These are phyloP conservation scores for Chymomyza amoena DNA, from an alignment of 2,888 invertebrate genomes.

Conservation along the genomic window DNA sequence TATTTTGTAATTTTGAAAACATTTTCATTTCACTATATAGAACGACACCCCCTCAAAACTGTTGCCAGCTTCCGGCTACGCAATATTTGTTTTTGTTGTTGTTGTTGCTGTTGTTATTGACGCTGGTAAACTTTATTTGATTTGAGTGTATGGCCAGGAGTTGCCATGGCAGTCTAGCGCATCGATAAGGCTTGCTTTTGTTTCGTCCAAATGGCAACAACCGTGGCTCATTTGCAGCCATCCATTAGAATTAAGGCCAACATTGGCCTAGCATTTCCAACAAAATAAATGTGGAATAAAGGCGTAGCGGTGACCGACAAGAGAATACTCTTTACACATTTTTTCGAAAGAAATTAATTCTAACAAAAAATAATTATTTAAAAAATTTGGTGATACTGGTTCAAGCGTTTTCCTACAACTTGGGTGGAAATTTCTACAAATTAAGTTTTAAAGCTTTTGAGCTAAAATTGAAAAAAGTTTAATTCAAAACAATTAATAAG, in stretches of 20 bases:
- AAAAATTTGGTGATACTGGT: no score
- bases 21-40: conserved; percentile 1
- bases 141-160: conserved; percentile 10
- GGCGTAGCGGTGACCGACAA: not conserved
- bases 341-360: no score
- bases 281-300: not conserved
- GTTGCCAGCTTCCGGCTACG: conserved; percentile 28
- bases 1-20: conserved; percentile 40
- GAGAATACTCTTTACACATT: no score
- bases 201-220: conserved; percentile 29
- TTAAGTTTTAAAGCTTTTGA: no score
- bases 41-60: conserved; percentile 22
- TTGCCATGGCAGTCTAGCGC: conserved; percentile 30
- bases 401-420: no score
- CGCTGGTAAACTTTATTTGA: not conserved
- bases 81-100: conserved; percentile 5
- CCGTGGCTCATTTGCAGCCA: conserved; percentile 4
- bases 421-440: no score
- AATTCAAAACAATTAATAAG: no score
- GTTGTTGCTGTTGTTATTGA: not conserved
- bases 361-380: no score
- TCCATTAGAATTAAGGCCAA: conserved; percentile 24
- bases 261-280: conserved; percentile 14
- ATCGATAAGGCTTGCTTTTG: conserved; percentile 47
- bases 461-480: no score